Conservation (phyloP, 2,113 vertebrate species). For the Larimichthys polyactis region DNA sequence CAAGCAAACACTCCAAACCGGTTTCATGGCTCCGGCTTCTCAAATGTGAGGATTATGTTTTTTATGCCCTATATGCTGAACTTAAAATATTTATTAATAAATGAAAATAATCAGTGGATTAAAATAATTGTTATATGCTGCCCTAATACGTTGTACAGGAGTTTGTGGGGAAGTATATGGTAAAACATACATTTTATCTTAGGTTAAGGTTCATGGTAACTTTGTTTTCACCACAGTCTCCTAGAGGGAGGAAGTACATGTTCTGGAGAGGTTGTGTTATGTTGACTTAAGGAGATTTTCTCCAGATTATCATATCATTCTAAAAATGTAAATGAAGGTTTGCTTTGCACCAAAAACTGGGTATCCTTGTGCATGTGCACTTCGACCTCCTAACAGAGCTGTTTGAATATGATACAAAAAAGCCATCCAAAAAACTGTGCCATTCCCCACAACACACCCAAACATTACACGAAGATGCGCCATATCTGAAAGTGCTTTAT, state of each 20-base stretch:
- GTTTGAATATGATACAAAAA: background rate
- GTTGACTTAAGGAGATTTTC: background rate
- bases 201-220: background rate
- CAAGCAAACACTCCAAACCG: background rate
- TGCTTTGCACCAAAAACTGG: no score
- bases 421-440: background rate
- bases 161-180: background rate
- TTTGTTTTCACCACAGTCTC: background rate
- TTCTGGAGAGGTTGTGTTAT: background rate
- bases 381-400: background rate
- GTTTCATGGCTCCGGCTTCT: background rate
- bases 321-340: background rate
- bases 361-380: background rate
- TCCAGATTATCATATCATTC: background rate
- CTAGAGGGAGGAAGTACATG: background rate
- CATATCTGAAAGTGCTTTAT: conserved; percentile 29
- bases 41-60: background rate
- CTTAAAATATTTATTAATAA: no score
- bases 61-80: no score
- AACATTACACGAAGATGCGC: background rate
- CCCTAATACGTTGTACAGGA: no score
- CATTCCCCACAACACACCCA: background rate
- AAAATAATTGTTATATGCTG: no score
- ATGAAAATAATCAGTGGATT: no score
- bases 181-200: no score